Base-by-base conservation (phyloP, 2,888 invertebrate genomes). In the Xylota segnis region DNA sequence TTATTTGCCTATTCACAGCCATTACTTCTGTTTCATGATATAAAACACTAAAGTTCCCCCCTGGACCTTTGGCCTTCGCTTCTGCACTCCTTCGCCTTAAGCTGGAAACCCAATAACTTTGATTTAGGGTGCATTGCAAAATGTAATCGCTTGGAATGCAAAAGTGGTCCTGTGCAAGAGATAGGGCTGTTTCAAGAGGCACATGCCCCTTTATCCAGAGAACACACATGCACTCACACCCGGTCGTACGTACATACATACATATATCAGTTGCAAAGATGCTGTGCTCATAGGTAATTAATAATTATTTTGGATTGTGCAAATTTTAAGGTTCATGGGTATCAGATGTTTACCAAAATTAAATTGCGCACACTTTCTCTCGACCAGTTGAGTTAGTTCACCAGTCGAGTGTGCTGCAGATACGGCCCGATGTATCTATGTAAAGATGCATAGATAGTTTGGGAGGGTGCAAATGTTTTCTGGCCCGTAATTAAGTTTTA, bases 341-440 rank as follows among this genome's bases (percentile, higher is more conserved):
- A 63, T 82, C 82, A 82, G 70, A 82, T 82, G 82, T 75, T 71
- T 71, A 82, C 61, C 56, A 32, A 82, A 81, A 77, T 82, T 82
- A 76, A 77, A 77, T 76, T 82, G 68, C 50, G 68, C 50, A 77
- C 63, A 77, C 58, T 37, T 68, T 81, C 56, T 45, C 23, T 37
- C 56, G 3, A 43, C 43, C 43, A 43, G 14, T 14, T 43, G n/a
- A 7, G 34, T 34, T n/a, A 4, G 14, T 43, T 6, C 43, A 43
- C 14, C n/a, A 43, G 43, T 2, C 1, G 14, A 9, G 40, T n/a
- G 40, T 43, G 14, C 14, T 12, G 2, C 40, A 40, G 40, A n/a
- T 12, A 40, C 14, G 4, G 43, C 14, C 14, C 12, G 12, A 40
- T 9, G 18, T 5, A 9, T 3, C n/a, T n/a, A 1, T 9, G 37